Evolutionary conservation across 2,888 invertebrate species (phyloP), one percentile per base, ranked within the genome.

Genomic region (Andrena marginata): DNA sequence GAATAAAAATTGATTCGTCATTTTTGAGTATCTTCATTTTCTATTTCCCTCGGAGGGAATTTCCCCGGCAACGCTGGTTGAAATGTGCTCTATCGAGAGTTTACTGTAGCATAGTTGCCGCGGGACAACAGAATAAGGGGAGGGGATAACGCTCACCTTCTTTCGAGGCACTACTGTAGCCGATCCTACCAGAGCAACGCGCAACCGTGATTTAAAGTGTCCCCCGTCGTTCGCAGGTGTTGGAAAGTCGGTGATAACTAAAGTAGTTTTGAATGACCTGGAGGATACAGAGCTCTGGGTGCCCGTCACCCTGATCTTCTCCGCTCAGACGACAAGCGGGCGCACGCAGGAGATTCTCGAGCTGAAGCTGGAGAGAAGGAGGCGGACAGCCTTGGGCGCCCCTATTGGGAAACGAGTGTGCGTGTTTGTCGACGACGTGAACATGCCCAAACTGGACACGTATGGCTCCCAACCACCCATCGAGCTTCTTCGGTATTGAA

Each of bases 381-480:
- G 97, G 86, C 96, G 96, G 83, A 97, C 96, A 33, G 95, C 97
- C 6, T 94, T 98, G 56, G 98, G 98, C 8, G 97, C 98, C 0
- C 98, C 98, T 0, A 93, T 96, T 42, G 97, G 97, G 13, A 98
- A 98, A 93, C 96, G 96, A 79, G 95, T 98, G 0, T 96, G 98
- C 2, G 95, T 98, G 75, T 98, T 98, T 90, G 97, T 98, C 29
- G 98, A 98, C 91, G 98, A 98, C 92, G 97, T 98, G 0, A 98
- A 98, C 92, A 98, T 98, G 98, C 98, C 98, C 0, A 96, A 96
- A 92, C 94, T 97, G 90, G 98, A 97, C 93, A 96, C 96, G 0
- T 99, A 98, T 90, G 99, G 98, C 8, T 97, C 98, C 10, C 98
- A 98, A 92, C 98, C 98, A 6, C 97, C 98, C 0, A 97, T 98